phyloP scores from a whole-genome alignment of 2,113 vertebrate species.

The Nothobranchius furzeri region DNA sequence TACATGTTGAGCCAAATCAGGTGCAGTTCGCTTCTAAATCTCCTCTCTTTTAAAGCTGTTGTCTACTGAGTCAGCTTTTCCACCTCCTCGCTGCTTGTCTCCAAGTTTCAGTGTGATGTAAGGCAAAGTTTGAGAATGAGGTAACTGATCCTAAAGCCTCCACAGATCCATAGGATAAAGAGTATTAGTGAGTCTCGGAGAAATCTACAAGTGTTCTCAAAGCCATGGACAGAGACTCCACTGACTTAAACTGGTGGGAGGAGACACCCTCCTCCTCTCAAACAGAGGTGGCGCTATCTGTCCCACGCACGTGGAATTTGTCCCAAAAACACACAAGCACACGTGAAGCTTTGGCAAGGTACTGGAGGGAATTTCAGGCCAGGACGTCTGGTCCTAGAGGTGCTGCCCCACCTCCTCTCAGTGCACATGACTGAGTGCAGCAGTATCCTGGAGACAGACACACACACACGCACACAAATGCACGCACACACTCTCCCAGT shows the following conservation, averaged over 20 bases:
- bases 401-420: background rate
- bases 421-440: constrained; percentile 34
- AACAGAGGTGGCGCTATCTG: constrained; percentile 34
- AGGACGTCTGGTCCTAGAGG: background rate
- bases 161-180: background rate
- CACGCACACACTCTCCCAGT: background rate
- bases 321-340: constrained; percentile 55
- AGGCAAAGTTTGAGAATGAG: background rate
- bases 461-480: background rate
- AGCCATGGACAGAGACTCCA: background rate
- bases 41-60: constrained; percentile 1
- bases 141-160: background rate
- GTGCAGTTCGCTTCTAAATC: background rate
- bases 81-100: background rate
- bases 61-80: background rate
- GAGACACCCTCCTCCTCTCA: background rate
- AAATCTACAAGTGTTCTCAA: constrained; percentile 23
- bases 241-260: constrained; percentile 29
- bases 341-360: constrained; percentile 45
- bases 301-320: constrained; percentile 46
- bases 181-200: background rate
- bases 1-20: constrained; percentile 25
- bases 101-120: background rate
- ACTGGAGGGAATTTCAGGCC: constrained; percentile 44
- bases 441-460: background rate